Evolutionary conservation across 2,797 vertebrate genomes (phyloP).

Genomic region (Pseudomugil gertrudae): DNA sequence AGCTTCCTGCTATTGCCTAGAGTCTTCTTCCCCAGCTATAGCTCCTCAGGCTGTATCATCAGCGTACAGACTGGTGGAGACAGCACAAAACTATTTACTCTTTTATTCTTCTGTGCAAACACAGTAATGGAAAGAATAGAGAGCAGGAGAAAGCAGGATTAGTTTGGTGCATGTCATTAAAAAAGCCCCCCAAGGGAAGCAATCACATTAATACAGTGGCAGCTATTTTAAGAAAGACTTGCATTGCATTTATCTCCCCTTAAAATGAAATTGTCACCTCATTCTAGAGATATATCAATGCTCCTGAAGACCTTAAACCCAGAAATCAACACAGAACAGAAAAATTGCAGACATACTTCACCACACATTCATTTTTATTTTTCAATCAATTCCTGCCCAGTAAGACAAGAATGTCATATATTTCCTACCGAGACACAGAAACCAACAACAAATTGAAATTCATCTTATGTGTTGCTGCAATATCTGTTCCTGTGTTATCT

Average conservation of each 20-base stretch:
- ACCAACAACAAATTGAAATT: constrained; percentile 82
- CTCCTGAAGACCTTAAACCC: constrained; percentile 55
- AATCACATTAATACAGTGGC: constrained; percentile 68
- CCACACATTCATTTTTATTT: constrained; percentile 77
- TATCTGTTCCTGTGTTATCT: constrained; percentile 78
- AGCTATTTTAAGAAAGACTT: constrained; percentile 74
- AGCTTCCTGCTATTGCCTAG: constrained; percentile 72
- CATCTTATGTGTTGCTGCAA: constrained; percentile 73
- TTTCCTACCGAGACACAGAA: constrained; percentile 76
- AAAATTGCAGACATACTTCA: constrained; percentile 58
- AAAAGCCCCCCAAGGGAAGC: constrained; percentile 70
- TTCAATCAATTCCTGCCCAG: constrained; percentile 77
- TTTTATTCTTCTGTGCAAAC: constrained; percentile 64
- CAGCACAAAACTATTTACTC: constrained; percentile 69
- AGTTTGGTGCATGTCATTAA: constrained; percentile 79
- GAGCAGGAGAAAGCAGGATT: constrained; percentile 49
- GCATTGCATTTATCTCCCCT: constrained; percentile 63
- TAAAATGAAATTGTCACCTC: constrained; percentile 68
- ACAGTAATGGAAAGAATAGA: constrained; percentile 57
- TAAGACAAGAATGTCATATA: constrained; percentile 79
- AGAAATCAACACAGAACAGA: constrained; percentile 55
- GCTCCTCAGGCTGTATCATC: constrained; percentile 64
- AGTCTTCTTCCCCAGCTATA: constrained; percentile 53
- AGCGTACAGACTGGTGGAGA: constrained; percentile 44
- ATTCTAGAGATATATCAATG: constrained; percentile 64